These are phyloP conservation scores for Venusia cambrica DNA, from an alignment of 2,888 invertebrate genomes.

Conservation along the genomic window DNA sequence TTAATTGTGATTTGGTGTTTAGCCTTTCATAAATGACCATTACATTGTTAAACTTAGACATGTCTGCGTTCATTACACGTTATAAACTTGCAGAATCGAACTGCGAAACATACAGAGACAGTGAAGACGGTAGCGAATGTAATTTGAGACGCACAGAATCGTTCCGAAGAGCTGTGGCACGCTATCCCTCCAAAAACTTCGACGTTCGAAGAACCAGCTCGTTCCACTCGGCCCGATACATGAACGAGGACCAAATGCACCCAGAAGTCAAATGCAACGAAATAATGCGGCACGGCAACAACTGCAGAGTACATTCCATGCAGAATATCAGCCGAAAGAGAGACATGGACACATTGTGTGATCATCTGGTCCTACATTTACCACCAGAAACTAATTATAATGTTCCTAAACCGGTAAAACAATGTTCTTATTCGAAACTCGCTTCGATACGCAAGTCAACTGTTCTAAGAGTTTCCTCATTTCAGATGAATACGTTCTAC, in stretches of 20 bases:
- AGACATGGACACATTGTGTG: conserved; percentile 65
- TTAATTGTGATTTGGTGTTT: no score
- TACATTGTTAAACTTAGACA: no score
- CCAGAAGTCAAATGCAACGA: conserved; percentile 47
- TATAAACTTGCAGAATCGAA: conserved; percentile 69
- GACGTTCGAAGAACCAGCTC: conserved; percentile 66
- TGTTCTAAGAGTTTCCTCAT: conserved; percentile 17
- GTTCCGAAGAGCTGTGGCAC: conserved; percentile 58
- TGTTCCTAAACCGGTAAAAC: conserved; percentile 59
- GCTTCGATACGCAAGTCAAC: neutral
- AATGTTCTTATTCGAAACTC: neutral
- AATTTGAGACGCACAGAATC: conserved; percentile 67
- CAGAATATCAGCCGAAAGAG: conserved; percentile 65
- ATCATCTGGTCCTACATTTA: conserved; percentile 65
- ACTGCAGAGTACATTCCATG: conserved; percentile 66
- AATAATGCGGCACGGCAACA: conserved; percentile 43
- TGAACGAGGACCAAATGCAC: conserved; percentile 56
- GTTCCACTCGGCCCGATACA: conserved; percentile 64
- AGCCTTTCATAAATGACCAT: conserved; percentile 4
- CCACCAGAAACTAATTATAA: conserved; percentile 65
- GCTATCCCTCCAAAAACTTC: conserved; percentile 55
- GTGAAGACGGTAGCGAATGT: conserved; percentile 71
- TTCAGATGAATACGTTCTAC: conserved; percentile 72
- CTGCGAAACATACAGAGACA: conserved; percentile 69
- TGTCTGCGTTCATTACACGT: no score